Evolutionary conservation across 2,888 invertebrate genomes (phyloP), one percentile per base, ranked within the genome.

Genomic region (Sympetrum striolatum): DNA sequence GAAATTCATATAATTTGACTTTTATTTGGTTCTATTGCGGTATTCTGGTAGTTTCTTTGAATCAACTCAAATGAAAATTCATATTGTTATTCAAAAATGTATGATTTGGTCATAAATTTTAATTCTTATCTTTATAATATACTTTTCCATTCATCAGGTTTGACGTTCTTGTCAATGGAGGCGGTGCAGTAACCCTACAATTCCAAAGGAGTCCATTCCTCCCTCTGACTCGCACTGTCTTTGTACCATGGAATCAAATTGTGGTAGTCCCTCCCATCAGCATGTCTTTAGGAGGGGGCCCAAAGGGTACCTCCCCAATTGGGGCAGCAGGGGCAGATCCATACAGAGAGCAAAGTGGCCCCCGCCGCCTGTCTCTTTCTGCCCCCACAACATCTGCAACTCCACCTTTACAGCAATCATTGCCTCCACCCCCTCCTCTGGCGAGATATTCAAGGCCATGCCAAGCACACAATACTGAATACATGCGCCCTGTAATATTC

Each of bases 121-220:
- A 44, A 44, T 10, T 44, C 44, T 44, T 10, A 44, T 44, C 44
- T 18, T 3, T 53, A 8, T 1, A 53, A 53, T 18, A 53, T 53
- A 3, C 18, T 18, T 86, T 48, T 22, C 35, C 39, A 15, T 90
- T 91, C 91, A 94, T 91, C 94, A 99, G 99, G 97, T 99, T 99
- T 95, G 99, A 99, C 95, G 97, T 99, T 91, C 95, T 99, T 93
- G 99, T 99, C 91, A 99, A 99, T 94, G 99, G 99, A 25, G 99
- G 99, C 86, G 99, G 99, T 58, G 98, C 99, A 2, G 98, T 99
- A 91, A 98, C 98, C 35, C 95, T 99, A 92, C 98, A 98, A 94
- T 99, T 99, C 95, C 98, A 98, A 94, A 95, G 99, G 91, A 98
- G 98, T 91, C 99, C 99, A 44, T 99, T 98, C 95, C 96, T 97